phyloP scores from a whole-genome alignment of 2,888 invertebrate species.

The Platerodrilus igneus region DNA sequence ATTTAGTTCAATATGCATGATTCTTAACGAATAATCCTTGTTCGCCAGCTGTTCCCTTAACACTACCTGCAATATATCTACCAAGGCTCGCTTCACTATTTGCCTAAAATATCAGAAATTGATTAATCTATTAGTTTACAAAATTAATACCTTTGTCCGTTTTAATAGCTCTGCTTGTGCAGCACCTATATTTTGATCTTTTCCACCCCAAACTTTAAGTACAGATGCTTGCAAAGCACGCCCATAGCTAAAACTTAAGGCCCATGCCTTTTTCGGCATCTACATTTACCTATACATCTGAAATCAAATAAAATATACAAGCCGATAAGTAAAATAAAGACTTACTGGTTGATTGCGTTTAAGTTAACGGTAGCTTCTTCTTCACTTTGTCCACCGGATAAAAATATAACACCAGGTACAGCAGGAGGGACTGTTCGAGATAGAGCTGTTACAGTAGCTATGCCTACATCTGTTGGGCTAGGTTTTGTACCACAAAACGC shows the following conservation, averaged over 20 bases:
- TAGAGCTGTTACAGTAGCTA: slow-evolving; percentile 85
- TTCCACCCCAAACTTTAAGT: slow-evolving; percentile 87
- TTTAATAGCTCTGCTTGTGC: slow-evolving; percentile 83
- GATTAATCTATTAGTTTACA: too few species aligned
- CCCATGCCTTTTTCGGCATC: slow-evolving; percentile 95
- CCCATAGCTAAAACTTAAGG: slow-evolving; percentile 91
- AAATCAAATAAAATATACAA: background rate
- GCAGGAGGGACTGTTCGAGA: slow-evolving; percentile 88
- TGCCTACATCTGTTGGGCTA: slow-evolving; percentile 70
- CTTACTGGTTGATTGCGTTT: slow-evolving; percentile 81
- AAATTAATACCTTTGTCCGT: slow-evolving; percentile 66
- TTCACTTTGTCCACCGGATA: slow-evolving; percentile 95
- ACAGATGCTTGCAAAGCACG: slow-evolving; percentile 93
- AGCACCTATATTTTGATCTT: slow-evolving; percentile 72
- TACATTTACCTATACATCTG: slow-evolving; percentile 57
- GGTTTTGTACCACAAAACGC: slow-evolving; percentile 71
- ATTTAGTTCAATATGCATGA: slow-evolving; percentile 96
- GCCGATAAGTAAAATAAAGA: slow-evolving; percentile 50
- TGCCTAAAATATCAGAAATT: too few species aligned
- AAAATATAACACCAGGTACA: slow-evolving; percentile 89
- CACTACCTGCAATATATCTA: slow-evolving; percentile 85
- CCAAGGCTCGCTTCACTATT: slow-evolving; percentile 89
- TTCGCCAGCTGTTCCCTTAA: slow-evolving; percentile 79
- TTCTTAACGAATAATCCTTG: slow-evolving; percentile 90
- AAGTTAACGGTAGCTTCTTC: slow-evolving; percentile 91